Evolutionary conservation across 2,888 invertebrate species (phyloP), one percentile per base, ranked within the genome.

Genomic region (Meganola albula): DNA sequence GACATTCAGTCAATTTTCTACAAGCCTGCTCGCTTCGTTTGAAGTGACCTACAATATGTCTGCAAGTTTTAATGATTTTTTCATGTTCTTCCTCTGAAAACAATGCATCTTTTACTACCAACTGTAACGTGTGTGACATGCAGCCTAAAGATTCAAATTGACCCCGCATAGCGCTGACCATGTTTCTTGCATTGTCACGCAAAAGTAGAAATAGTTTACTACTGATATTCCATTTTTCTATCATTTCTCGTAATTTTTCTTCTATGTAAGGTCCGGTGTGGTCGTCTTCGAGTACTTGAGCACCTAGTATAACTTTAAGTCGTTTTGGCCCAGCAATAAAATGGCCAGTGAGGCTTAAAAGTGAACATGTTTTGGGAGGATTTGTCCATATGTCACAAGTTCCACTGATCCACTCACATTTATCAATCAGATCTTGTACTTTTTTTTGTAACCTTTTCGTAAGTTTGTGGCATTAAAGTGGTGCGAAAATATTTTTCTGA

Each of bases 1-100:
- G 43, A 35, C 37, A 47, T 34, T 41, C 36, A 10, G 31, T 37
- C 34, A 47, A 33, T 42, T 44, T 38, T 32, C 47, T 43, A 31
- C 27, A 30, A 36, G 40, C 32, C 36, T 35, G 40, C 31, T 43
- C 37, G 34, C 37, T 39, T 23, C 31, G 33, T 34, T 43, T 37
- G 32, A 46, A 46, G 34, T 46, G 42, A 23, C 39, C 44, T 23
- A 40, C 42, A 20, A 40, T 42, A 37, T 42, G 37, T 31, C 37
- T 35, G 33, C 39, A 45, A 37, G 39, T 42, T 35, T 40, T 42
- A 37, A 38, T 16, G 29, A 34, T 28, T 24, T 40, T 26, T 37
- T 37, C 35, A 23, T 34, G 33, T 42, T 31, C 28, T 26, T 37
- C 35, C 24, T 42, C 42, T 30, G 36, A 40, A 39, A 46, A 46